These are phyloP conservation scores for Brachirus orientalis DNA, from an alignment of 2,113 vertebrate species.

Conservation along the genomic window DNA sequence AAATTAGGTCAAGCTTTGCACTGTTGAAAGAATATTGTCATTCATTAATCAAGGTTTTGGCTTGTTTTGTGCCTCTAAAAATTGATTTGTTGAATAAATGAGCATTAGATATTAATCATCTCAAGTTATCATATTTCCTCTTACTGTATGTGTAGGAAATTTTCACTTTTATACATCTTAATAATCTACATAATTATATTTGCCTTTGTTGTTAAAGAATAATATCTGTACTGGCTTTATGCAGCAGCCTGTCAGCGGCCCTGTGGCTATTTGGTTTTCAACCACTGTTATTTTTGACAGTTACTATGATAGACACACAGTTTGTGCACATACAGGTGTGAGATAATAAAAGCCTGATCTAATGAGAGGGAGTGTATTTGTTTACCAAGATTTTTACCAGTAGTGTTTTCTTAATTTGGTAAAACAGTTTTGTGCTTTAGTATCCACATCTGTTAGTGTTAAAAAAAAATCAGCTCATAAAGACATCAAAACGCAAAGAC, in stretches of 20 bases:
- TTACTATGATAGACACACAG: conserved; percentile 33
- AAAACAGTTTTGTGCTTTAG: conserved; percentile 14
- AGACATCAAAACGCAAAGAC: conserved; percentile 33
- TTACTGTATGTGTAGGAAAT: not conserved
- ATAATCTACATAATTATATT: conserved; percentile 48
- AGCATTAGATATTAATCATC: not conserved
- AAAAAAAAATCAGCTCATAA: conserved; percentile 17
- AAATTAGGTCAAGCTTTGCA: conserved; percentile 35
- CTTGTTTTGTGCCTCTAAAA: conserved; percentile 4
- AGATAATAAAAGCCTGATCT: too few relatives aligned
- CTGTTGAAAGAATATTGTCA: not conserved
- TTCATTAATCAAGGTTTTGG: conserved; percentile 10
- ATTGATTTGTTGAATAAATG: not conserved
- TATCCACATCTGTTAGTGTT: conserved; percentile 30
- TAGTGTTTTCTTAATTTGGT: conserved; percentile 23
- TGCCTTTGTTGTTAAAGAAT: conserved; percentile 28
- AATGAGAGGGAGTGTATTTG: too few relatives aligned
- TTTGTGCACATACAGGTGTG: conserved; percentile 11
- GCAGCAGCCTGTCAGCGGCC: conserved; percentile 43
- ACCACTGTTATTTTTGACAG: conserved; percentile 36
- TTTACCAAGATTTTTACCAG: too few relatives aligned
- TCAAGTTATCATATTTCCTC: not conserved
- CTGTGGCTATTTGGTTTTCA: conserved; percentile 38
- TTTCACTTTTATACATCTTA: too few relatives aligned
- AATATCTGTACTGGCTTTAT: conserved; percentile 25